Evolutionary conservation across 2,888 invertebrate genomes (phyloP), one percentile per base, ranked within the genome.

Genomic region (Erebia palarica): DNA sequence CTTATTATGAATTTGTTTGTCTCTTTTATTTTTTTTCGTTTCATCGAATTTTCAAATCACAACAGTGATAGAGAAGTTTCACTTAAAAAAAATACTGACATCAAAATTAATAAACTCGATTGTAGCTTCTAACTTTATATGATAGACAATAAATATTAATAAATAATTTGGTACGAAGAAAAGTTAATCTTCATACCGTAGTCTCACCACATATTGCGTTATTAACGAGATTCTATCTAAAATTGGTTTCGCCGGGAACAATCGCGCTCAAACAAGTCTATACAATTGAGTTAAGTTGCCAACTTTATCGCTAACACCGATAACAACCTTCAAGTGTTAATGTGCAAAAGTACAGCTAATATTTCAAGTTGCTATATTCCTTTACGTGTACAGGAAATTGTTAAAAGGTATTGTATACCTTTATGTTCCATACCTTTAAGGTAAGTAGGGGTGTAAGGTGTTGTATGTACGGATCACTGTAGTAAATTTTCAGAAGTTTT

Each of bases 311-410:
- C 75, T 71, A 75, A 75, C 78, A 68, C 80, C 78, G 79, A 81
- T 83, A 83, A 82, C 79, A 67, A 80, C 75, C 78, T 78, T 75
- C 66, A 76, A 73, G 79, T 79, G 80, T 78, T 77, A 80, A 80
- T 80, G 78, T 75, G 76, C 73, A 69, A 75, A 42, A 42, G 42
- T 2, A 55, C 36, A 13, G 53, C 10, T n/a, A 21, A 3, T 63
- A 49, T 18, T 44, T 44, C 47, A 44, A 42, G 11, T 47, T 14
- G 53, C 1, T 16, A 36, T 47, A 11, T 14, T 61, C 44, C 44
- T 42, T 61, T 61, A 44, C 18, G 16, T 7, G 7, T 21, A 18
- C 47, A 61, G 18, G 11, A 61, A 61, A 61, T 61, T 21, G 36
- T 36, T 27, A 3, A 1, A 27, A 58, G 27, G 27, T 14, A 13